Evolutionary conservation across 2,888 invertebrate genomes (phyloP), one percentile per base, ranked within the genome.

Genomic region (Drosophila flavopinicola): DNA sequence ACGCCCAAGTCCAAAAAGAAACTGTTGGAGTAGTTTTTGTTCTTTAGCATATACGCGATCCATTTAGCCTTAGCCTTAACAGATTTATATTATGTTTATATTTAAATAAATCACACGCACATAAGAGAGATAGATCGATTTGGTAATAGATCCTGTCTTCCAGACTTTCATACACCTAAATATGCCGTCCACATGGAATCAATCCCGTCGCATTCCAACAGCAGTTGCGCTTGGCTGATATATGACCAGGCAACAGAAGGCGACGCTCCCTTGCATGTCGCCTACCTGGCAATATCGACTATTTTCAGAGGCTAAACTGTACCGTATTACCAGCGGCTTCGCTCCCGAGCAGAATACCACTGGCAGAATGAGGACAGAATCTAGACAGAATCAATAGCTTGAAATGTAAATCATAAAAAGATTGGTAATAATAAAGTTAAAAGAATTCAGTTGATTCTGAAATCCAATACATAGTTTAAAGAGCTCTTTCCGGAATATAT

Each of bases 1-100:
- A 96, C 96, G 84, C 96, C 96, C 39, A 96, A 95, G 89, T 93
- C 93, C 63, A 92, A 92, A 79, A 95, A 94, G 86, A 93, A 93
- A 77, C 66, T 88, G 13, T 45, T 84, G 41, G 75, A 79, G 58
- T 79, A 52, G 29, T 13, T 29, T 4, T 13, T 20, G 20, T 24
- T 6, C 6, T 10, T 25, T 63, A 70, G 56, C 38, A 20, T 56
- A 75, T 27, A 20, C 27, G 17, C 23, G 47, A 30, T n/a, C 51
- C 5, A n/a, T 35, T 27, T 75, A 69, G 56, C 20, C 35, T 35
- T 30, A 75, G 70, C 23, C 39, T 20, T 56, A 71, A 52, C 20
- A 30, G 1, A 71, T 41, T 64, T 71, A 53, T 63, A 69, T 49
- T 29, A 57, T 39, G 23, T 13, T 63, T 48, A 69, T 25, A 52